Evolutionary conservation across 1,140 invertebrate genomes (phyloP), one percentile per base, ranked within the genome.

Genomic region (Ceratina japonica): DNA sequence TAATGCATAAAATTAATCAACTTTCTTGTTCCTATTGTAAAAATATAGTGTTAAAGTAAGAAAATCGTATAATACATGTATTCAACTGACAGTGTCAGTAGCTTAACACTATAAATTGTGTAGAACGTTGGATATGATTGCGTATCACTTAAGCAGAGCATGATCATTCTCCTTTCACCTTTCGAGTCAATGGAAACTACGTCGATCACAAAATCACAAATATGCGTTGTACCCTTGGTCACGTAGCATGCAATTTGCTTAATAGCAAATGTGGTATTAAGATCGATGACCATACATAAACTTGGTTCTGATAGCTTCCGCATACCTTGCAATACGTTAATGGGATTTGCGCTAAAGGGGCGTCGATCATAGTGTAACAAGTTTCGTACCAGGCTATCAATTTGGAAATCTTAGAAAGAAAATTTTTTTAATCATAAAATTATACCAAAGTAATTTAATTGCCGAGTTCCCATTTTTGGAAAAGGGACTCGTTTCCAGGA

Each of bases 251-350:
- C 37, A 70, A 59, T 44, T 58, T 58, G 20, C 31, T 49, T 54
- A 54, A 69, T 54, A 69, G 66, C 13, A 27, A 69, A 27, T 27
- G 1, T 3, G 0, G 5, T 15, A 56, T 69, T 69, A 69, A 52
- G 51, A n/a, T 18, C 44, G 8, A 69, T 70, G 27, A 70, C 37
- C 31, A 20, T 59, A 54, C 54, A 44, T 59, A 27, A 59, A 70
- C 49, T 69, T 54, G 15, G 12, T 58, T 58, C 13, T 37, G 16
- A 70, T 70, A 58, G 20, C 5, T 58, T 70, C 54, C 54, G 68
- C 27, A 44, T 70, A 44, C 16, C 13, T 15, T 16, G 15, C 54
- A 31, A 68, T 18, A 18, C n/a, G 18, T n/a, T 59, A 37, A 59
- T 70, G 20, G 24, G 56, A 56, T 56, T 69, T 63, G 61, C 27